Evolutionary conservation across 2,888 invertebrate species (phyloP).

Genomic region (Ommatoiulus sabulosus): DNA sequence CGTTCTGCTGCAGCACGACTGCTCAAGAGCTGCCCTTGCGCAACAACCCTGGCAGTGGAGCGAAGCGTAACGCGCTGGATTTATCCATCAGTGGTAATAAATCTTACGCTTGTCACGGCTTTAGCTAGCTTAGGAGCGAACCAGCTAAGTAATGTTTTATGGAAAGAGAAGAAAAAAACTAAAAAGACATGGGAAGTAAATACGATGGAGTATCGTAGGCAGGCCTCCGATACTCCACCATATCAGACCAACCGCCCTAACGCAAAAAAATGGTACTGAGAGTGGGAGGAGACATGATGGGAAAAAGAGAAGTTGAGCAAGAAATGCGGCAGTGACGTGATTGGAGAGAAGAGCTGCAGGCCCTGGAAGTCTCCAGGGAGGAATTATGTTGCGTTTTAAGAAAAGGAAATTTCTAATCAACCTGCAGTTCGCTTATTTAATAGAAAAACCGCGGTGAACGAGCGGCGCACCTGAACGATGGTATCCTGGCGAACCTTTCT

Average conservation of each 20-base stretch:
- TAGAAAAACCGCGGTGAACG: neutral
- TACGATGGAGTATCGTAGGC: neutral
- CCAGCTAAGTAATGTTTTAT: slow-evolving; percentile 48
- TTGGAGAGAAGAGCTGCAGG: slow-evolving; percentile 36
- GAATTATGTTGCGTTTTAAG: slow-evolving; percentile 44
- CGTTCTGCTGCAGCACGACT: neutral
- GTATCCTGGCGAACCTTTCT: neutral
- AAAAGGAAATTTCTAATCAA: slow-evolving; percentile 47
- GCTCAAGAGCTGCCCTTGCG: neutral
- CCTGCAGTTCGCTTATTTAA: slow-evolving; percentile 19
- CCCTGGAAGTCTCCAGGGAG: slow-evolving; percentile 10
- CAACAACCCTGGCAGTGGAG: slow-evolving; percentile 36
- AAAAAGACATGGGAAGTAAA: neutral
- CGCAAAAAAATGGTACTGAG: neutral
- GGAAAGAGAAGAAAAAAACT: neutral
- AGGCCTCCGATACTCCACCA: neutral
- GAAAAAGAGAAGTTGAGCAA: neutral
- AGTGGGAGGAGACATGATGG: neutral
- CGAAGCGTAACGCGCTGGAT: slow-evolving; percentile 24
- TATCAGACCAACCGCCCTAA: neutral
- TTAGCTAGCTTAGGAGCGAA: slow-evolving; percentile 49
- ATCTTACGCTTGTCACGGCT: slow-evolving; percentile 51
- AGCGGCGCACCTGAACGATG: neutral
- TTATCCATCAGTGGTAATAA: slow-evolving; percentile 54
- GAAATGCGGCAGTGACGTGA: slow-evolving; percentile 37